Conservation (phyloP, 2,113 vertebrate species). For the Ammodytes dubius region DNA sequence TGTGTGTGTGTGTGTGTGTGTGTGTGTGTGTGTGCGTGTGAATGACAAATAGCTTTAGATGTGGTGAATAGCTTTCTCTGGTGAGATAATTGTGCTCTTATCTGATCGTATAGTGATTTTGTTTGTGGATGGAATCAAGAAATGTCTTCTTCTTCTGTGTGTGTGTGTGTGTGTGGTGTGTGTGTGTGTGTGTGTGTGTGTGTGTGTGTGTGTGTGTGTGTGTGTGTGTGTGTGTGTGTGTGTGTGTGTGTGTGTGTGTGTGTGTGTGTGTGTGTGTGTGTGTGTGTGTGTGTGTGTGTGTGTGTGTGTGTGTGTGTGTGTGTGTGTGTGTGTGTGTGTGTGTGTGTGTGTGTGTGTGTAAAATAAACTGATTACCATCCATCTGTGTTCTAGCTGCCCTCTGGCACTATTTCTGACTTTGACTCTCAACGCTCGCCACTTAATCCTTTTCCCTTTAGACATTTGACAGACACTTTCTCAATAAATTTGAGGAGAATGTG, state of each 20-base stretch:
- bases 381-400: not conserved
- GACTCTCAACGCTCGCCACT: not conserved
- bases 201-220: too few relatives aligned
- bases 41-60: not conserved
- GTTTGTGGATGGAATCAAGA: slow-evolving; percentile 10
- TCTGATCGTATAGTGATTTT: slow-evolving; percentile 32
- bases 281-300: too few relatives aligned
- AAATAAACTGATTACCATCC: slow-evolving; percentile 6
- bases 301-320: too few relatives aligned
- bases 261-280: too few relatives aligned
- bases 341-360: not conserved
- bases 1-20: too few relatives aligned
- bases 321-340: too few relatives aligned
- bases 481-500: not conserved
- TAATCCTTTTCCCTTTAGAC: not conserved
- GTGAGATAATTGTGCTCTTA: slow-evolving; percentile 14
- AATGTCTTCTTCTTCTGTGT: not conserved
- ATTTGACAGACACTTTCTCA: not conserved
- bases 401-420: not conserved
- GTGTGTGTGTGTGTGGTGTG: too few relatives aligned
- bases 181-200: too few relatives aligned
- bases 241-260: too few relatives aligned
- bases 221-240: not conserved
- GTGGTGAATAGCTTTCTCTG: slow-evolving; percentile 1
- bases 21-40: not conserved